These are phyloP conservation scores for Entosphenus tridentatus DNA, from an alignment of 2,113 vertebrate genomes.

Conservation along the genomic window DNA sequence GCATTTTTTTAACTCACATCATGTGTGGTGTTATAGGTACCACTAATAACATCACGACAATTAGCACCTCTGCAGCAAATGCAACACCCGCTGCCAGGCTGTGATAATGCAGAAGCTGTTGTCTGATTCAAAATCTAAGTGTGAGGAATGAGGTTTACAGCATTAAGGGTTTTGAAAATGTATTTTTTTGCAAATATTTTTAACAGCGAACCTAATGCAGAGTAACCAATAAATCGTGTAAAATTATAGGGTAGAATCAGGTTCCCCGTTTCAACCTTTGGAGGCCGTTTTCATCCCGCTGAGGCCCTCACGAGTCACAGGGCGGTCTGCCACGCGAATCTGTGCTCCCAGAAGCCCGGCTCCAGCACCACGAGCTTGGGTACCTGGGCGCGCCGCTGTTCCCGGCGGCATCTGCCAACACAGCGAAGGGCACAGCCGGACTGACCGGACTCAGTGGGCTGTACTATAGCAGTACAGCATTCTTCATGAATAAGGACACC, in stretches of 20 bases:
- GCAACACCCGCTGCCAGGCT: too few relatives aligned
- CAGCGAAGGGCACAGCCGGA: background rate
- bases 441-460: background rate
- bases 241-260: background rate
- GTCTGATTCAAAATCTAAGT: too few relatives aligned
- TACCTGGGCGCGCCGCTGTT: constrained; percentile 41
- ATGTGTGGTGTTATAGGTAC: background rate
- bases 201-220: background rate
- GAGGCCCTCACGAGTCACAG: constrained; percentile 84
- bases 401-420: constrained; percentile 39
- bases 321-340: constrained; percentile 75
- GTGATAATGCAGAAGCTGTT: too few relatives aligned
- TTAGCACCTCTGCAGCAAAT: background rate
- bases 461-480: background rate
- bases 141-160: background rate
- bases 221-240: background rate
- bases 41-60: background rate
- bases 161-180: background rate
- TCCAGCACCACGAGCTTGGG: constrained; percentile 20
- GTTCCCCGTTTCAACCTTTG: constrained; percentile 43
- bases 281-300: constrained; percentile 82
- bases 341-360: constrained; percentile 52
- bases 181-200: background rate
- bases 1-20: constrained; percentile 7
- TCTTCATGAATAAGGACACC: background rate